Percentiles rank a stretch among this genome's conserved stretches.
These are phyloP conservation scores for Drosophila kepulauana DNA, from an alignment of 1,140 invertebrate species.

Conservation along the genomic window DNA sequence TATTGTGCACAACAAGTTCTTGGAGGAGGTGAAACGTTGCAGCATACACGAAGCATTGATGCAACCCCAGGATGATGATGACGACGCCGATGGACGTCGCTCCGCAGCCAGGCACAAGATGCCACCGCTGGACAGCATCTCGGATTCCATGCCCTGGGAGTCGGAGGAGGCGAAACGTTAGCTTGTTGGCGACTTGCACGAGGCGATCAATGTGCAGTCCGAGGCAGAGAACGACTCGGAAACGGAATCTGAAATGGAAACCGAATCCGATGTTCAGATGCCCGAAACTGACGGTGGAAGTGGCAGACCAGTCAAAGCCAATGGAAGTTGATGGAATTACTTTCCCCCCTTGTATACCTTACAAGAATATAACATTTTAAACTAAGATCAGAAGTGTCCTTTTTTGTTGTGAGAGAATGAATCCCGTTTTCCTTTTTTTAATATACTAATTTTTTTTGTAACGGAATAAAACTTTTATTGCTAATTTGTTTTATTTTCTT, in stretches of 20 bases:
- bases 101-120: neutral
- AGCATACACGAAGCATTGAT: conserved; percentile 51
- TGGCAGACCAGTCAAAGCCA: no score
- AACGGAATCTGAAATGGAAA: neutral
- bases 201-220: neutral
- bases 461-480: no score
- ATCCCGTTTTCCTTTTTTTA: no score
- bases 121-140: neutral
- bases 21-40: conserved; percentile 71
- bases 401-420: no score
- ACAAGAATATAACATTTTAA: no score
- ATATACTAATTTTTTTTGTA: no score
- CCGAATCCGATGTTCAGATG: no score
- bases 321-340: no score
- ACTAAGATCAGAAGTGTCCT: no score
- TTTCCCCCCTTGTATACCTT: no score
- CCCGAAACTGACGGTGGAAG: no score
- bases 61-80: neutral
- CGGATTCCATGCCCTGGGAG: conserved; percentile 51
- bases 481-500: no score
- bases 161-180: conserved; percentile 51
- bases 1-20: conserved; percentile 71
- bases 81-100: neutral
- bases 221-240: neutral
- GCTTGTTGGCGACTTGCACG: conserved; percentile 23